phyloP scores from a whole-genome alignment of 2,113 vertebrate species.

The Petrocephalus zakoni region DNA sequence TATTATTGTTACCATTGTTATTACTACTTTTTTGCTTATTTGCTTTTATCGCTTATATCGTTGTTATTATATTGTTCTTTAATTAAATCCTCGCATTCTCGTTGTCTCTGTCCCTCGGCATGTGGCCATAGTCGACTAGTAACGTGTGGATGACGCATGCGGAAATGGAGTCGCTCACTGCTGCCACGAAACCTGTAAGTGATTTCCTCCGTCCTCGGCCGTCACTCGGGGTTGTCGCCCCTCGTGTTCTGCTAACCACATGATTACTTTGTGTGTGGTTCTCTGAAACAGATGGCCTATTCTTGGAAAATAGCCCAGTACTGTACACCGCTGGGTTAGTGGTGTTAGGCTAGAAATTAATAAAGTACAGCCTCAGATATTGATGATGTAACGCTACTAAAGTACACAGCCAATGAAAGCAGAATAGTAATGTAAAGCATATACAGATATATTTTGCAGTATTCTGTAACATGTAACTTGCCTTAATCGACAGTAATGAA shows the following conservation, averaged over 20 bases:
- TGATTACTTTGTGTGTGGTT: not conserved
- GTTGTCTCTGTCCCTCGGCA: not conserved
- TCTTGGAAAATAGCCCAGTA: not conserved
- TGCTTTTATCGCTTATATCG: too few relatives aligned
- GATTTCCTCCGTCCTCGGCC: not conserved
- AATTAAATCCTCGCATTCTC: not conserved
- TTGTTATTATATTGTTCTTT: not conserved
- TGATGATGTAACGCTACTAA: not conserved
- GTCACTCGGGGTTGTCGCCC: not conserved
- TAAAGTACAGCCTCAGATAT: not conserved
- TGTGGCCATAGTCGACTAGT: conserved; percentile 73
- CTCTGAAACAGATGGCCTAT: not conserved
- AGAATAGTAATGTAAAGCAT: not conserved
- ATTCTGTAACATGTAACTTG: not conserved
- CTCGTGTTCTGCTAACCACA: not conserved
- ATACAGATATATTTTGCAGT: not conserved
- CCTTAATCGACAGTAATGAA: conserved; percentile 38
- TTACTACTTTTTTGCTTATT: not conserved
- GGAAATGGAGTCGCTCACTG: conserved; percentile 85
- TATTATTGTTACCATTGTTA: not conserved
- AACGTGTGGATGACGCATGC: conserved; percentile 95
- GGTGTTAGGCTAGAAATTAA: not conserved
- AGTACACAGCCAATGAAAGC: not conserved
- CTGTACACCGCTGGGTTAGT: not conserved
- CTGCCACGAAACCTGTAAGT: conserved; percentile 82